These are phyloP conservation scores for Pimephales promelas DNA, from an alignment of 2,113 vertebrate genomes.

Conservation along the genomic window DNA sequence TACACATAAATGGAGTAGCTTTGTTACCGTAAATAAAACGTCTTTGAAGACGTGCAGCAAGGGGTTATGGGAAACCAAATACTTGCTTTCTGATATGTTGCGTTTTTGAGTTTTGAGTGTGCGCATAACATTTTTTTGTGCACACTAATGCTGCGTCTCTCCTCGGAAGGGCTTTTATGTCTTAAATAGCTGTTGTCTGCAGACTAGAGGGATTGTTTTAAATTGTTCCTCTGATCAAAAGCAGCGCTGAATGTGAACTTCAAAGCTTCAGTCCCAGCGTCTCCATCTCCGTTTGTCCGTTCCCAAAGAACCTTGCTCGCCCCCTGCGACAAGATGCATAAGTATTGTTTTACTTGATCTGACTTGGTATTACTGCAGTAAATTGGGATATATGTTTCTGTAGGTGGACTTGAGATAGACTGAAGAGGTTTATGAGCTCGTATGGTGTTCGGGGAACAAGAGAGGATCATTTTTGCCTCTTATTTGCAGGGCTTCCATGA, in stretches of 20 bases:
- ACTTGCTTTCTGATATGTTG: background rate
- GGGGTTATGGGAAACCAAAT: background rate
- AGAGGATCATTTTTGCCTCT: background rate
- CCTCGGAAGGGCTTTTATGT: background rate
- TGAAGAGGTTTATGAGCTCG: background rate
- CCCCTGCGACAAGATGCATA: background rate
- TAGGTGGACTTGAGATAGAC: background rate
- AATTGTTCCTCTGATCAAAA: constrained; percentile 36
- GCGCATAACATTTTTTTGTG: background rate
- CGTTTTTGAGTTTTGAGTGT: background rate
- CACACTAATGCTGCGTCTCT: background rate
- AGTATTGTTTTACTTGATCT: background rate
- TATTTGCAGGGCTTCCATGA: constrained; percentile 6
- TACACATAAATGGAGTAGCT: background rate
- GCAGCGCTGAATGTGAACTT: constrained; percentile 17
- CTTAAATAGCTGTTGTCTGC: background rate
- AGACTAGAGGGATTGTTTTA: constrained; percentile 14
- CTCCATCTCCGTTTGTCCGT: background rate
- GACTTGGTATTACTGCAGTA: constrained; percentile 15
- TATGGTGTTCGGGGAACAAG: background rate
- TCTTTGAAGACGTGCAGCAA: background rate
- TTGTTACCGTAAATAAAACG: background rate
- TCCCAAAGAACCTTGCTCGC: background rate
- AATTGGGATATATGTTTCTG: background rate
- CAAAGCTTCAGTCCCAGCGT: background rate